Percentiles rank a stretch among this genome's conserved stretches.
phyloP scores from a whole-genome alignment of 2,888 invertebrate species.

The Leptopilina drosophilae region DNA sequence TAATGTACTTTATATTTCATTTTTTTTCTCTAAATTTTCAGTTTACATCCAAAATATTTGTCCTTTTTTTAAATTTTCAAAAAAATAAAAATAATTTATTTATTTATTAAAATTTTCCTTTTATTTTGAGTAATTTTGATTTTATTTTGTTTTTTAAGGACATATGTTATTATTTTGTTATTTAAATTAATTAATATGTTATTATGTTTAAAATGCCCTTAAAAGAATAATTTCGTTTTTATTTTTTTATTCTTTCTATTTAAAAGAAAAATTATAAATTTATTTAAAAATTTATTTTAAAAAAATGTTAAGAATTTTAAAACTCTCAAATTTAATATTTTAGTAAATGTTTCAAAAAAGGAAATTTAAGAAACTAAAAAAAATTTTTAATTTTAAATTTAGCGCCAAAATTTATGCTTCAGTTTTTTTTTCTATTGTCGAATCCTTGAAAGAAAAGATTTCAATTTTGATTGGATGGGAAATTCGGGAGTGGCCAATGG shows the following conservation, averaged over 20 bases:
- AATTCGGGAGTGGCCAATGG: slow-evolving; percentile 5
- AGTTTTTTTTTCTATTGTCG: no score
- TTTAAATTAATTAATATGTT: no score
- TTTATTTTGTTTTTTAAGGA: no score
- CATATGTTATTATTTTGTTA: no score
- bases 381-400: background rate
- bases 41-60: background rate
- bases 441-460: background rate
- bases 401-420: background rate
- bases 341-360: no score
- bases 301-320: no score
- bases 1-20: slow-evolving; percentile 37
- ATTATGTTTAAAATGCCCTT: no score
- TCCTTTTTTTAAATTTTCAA: background rate
- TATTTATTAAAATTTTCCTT: background rate
- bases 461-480: slow-evolving; percentile 4
- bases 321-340: no score
- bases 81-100: background rate
- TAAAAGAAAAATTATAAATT: background rate
- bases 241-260: background rate
- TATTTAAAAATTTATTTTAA: no score
- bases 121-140: no score
- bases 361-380: no score
- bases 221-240: no score
- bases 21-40: slow-evolving; percentile 7